Evolutionary conservation across 2,888 invertebrate species (phyloP).

Genomic region (Clepsis dumicolana): DNA sequence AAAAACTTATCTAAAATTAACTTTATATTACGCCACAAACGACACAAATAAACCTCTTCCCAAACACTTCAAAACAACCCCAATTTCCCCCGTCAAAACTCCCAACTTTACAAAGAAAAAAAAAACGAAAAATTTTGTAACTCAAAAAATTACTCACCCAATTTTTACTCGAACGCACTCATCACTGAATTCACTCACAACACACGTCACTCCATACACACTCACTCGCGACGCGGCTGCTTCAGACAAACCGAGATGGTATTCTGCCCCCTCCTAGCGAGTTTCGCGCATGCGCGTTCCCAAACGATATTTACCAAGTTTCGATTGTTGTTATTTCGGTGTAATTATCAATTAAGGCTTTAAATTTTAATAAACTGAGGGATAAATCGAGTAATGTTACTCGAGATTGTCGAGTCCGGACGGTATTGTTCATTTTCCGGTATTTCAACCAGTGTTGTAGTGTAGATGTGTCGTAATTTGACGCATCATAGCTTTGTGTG

Average conservation of each 20-base stretch:
- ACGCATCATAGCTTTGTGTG: too few relatives aligned
- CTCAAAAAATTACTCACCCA: conserved; percentile 25
- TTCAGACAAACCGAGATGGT: conserved; percentile 8
- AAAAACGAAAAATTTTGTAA: conserved; percentile 5
- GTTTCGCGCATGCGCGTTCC: conserved; percentile 26
- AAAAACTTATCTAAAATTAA: neutral
- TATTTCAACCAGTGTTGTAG: too few relatives aligned
- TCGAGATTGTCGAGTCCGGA: neutral
- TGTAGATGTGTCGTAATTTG: too few relatives aligned
- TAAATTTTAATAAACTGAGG: neutral
- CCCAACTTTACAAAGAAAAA: neutral
- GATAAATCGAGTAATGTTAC: neutral
- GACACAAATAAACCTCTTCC: neutral
- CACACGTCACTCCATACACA: conserved; percentile 29
- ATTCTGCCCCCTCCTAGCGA: conserved; percentile 31
- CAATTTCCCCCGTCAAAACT: neutral
- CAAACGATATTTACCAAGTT: conserved; percentile 36
- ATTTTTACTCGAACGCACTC: conserved; percentile 31
- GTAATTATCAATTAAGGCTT: conserved; percentile 27
- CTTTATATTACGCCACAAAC: neutral
- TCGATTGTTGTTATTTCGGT: conserved; percentile 37
- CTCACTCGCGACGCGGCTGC: conserved; percentile 33
- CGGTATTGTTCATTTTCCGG: too few relatives aligned
- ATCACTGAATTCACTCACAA: conserved; percentile 29
- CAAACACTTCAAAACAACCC: neutral